phyloP scores from a whole-genome alignment of 1,140 invertebrate genomes.

The Brachionus rotundiformis region DNA sequence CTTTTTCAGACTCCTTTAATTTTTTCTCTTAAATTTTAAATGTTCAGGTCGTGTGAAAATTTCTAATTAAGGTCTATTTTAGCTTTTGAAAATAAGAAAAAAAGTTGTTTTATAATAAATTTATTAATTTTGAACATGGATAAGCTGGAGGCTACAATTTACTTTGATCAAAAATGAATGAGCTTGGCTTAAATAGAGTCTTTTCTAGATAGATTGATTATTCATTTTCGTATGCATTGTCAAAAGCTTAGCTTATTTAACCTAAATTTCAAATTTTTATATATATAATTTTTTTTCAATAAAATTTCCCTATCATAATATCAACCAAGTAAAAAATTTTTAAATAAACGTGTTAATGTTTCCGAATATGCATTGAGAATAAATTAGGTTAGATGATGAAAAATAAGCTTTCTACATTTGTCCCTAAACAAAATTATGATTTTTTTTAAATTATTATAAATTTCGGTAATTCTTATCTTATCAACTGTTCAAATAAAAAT shows the following conservation, averaged over 20 bases:
- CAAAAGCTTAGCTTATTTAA: constrained; percentile 1
- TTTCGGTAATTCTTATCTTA: constrained; percentile 6
- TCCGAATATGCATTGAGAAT: not conserved
- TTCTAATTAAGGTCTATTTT: not conserved
- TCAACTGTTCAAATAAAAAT: not conserved
- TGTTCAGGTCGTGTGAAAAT: not conserved
- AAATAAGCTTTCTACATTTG: not conserved
- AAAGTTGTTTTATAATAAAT: not conserved
- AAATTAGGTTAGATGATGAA: not conserved
- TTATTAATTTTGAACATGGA: not conserved
- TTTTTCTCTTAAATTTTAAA: no score
- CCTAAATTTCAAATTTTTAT: constrained; percentile 1
- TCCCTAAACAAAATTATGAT: constrained; percentile 14
- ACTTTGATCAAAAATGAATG: not conserved
- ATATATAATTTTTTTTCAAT: not conserved
- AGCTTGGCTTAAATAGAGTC: not conserved
- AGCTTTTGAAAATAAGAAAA: no score
- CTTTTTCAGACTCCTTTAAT: no score
- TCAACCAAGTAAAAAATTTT: not conserved
- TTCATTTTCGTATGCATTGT: constrained; percentile 1
- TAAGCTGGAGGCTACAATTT: not conserved
- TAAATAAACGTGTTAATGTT: not conserved
- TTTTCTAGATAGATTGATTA: not conserved
- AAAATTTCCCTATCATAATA: not conserved
- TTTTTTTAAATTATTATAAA: not conserved